Conservation (phyloP, 2,797 vertebrate genomes). For the Myotis myotis region DNA sequence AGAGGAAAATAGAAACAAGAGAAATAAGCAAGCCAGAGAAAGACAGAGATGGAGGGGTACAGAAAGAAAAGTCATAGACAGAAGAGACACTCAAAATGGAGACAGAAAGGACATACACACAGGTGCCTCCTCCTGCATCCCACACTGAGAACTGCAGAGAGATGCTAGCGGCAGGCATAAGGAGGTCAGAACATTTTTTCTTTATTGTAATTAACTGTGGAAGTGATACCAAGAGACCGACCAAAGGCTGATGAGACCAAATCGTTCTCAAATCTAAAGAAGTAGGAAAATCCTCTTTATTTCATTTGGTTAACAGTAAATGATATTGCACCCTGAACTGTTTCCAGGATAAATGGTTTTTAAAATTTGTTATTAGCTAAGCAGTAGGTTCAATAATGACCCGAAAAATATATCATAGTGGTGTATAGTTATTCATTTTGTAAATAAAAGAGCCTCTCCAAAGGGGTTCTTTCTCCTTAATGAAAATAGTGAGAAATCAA, state of each 20-base stretch:
- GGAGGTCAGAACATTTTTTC: neutral
- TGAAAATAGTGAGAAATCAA: conserved; percentile 30
- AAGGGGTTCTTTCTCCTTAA: neutral
- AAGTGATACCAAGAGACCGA: neutral
- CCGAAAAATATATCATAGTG: neutral
- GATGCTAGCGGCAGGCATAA: neutral
- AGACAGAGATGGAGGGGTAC: neutral
- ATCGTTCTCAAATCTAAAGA: neutral
- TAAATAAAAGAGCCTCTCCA: neutral
- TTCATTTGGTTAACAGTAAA: neutral
- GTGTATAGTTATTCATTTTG: neutral
- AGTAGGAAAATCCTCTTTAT: conserved; percentile 18
- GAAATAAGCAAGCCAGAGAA: neutral
- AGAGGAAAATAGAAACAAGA: neutral
- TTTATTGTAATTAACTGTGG: neutral
- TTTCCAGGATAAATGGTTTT: conserved; percentile 8
- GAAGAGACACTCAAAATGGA: neutral
- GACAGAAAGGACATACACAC: neutral
- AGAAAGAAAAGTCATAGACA: neutral
- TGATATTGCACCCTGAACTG: neutral
- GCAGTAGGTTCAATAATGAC: neutral
- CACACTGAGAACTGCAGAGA: neutral
- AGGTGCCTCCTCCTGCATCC: neutral
- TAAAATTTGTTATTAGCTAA: neutral
- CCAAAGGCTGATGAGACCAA: neutral